Evolutionary conservation across 2,113 vertebrate genomes (phyloP), one percentile per base, ranked within the genome.

Genomic region (Hippolais icterina): DNA sequence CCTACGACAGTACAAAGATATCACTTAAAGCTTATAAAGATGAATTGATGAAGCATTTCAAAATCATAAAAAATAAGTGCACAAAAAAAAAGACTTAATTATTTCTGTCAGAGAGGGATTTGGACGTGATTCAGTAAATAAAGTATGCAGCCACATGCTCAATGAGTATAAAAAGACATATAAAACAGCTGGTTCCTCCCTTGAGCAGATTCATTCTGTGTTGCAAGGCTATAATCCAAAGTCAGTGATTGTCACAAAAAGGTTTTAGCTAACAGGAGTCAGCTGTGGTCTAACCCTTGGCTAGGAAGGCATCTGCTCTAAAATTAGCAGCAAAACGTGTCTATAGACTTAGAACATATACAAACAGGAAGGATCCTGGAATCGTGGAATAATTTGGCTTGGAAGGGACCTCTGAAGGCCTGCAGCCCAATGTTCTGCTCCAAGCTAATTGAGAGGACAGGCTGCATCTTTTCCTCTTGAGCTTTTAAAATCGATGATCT

Each of bases 121-220:
- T 96, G 84, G 61, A 89, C 80, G 46, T 31, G 42, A 76, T 76
- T 91, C 60, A 72, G 74, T 77, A 89, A 95, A 93, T 49, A 79
- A 93, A 78, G 31, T 54, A 16, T 54, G 42, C 33, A 87, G 49
- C 70, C 87, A 91, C 89, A 83, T 79, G 66, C 70, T 87, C 74
- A 82, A 42, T 65, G n/a, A 76, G 29, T 69, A 87, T 57, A 83
- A 79, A 95, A 96, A 89, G 70, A 69, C 41, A n/a, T 79, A 65
- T 29, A 57, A 83, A 89, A 91, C 91, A 94, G 61, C 84, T 79
- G 78, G 81, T 72, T 91, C 54, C 46, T 85, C 84, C 65, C 87
- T 72, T 64, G 35, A 91, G 89, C 57, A 93, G 41, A 80, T 72
- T 57, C 77, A 76, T 76, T 82, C 56, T 94, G 46, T 59, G 24